Evolutionary conservation across 2,113 vertebrate species (phyloP).

Genomic region (Actenoides lindsayi): DNA sequence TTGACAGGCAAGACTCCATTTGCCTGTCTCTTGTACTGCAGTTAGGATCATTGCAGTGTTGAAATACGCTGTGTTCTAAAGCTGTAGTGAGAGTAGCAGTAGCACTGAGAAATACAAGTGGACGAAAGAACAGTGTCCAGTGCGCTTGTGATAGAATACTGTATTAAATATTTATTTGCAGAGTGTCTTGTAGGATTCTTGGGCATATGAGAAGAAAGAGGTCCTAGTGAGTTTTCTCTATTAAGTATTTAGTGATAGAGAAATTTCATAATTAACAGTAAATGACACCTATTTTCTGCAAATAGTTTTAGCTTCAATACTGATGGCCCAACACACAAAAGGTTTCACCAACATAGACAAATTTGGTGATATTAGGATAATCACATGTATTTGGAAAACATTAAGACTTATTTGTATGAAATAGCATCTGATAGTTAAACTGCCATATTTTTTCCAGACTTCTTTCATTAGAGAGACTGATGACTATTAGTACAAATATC

Average conservation of each 20-base stretch:
- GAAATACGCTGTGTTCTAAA: neutral
- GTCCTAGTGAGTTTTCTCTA: neutral
- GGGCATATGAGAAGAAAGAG: neutral
- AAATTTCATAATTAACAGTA: neutral
- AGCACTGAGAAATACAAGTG: neutral
- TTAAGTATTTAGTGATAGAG: neutral
- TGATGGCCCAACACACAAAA: neutral
- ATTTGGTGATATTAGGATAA: neutral
- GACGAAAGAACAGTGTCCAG: neutral
- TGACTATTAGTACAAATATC: slow-evolving; percentile 37
- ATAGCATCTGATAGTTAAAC: slow-evolving; percentile 5
- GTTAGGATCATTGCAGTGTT: neutral
- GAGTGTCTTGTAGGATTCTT: neutral
- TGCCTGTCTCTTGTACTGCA: neutral
- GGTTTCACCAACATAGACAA: neutral
- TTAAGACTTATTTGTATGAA: neutral
- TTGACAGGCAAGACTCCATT: neutral
- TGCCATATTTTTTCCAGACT: slow-evolving; percentile 29
- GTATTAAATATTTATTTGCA: neutral
- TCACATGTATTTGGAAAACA: neutral
- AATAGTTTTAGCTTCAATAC: neutral
- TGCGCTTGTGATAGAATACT: neutral
- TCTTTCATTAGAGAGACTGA: slow-evolving; percentile 26
- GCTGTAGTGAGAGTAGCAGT: neutral
- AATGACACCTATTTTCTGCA: neutral